These are phyloP conservation scores for Heterodera filipjevi DNA, from an alignment of 2,888 invertebrate genomes.

Conservation along the genomic window DNA sequence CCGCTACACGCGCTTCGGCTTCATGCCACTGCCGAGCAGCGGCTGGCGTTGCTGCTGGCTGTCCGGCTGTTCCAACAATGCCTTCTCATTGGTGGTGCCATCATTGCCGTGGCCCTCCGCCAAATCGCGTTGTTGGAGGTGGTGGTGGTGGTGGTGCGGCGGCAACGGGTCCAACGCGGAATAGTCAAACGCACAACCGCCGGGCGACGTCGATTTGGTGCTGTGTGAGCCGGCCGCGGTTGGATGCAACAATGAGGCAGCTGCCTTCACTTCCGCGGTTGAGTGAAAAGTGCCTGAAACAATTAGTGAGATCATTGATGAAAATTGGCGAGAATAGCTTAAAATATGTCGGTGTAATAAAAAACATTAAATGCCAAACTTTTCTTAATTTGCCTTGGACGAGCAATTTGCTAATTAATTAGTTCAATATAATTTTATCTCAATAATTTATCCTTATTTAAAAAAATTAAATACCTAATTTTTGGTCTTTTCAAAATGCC, in stretches of 20 bases:
- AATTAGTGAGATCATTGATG: not conserved
- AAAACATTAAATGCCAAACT: no score
- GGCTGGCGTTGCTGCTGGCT: not conserved
- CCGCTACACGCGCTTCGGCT: not conserved
- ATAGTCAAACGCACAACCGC: conserved; percentile 39
- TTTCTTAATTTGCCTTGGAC: no score
- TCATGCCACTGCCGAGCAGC: not conserved
- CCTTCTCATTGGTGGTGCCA: conserved; percentile 9
- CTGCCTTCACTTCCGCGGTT: conserved; percentile 19
- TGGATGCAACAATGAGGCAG: not conserved
- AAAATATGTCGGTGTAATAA: not conserved
- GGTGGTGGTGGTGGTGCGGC: conserved; percentile 22
- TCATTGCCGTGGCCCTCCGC: not conserved
- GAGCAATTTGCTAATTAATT: no score
- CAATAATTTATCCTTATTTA: no score
- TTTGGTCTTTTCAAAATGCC: no score
- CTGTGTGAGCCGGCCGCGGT: conserved; percentile 35
- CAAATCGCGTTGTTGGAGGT: conserved; percentile 5
- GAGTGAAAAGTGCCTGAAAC: conserved; percentile 10
- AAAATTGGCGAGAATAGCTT: not conserved
- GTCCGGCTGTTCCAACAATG: conserved; percentile 5
- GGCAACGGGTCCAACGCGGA: conserved; percentile 30
- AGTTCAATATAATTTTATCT: no score
- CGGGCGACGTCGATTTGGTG: conserved; percentile 58
- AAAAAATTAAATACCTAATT: no score